Percentiles rank a stretch among this genome's conserved stretches.
These are phyloP conservation scores for Noctua comes DNA, from an alignment of 2,888 invertebrate species.

Conservation along the genomic window DNA sequence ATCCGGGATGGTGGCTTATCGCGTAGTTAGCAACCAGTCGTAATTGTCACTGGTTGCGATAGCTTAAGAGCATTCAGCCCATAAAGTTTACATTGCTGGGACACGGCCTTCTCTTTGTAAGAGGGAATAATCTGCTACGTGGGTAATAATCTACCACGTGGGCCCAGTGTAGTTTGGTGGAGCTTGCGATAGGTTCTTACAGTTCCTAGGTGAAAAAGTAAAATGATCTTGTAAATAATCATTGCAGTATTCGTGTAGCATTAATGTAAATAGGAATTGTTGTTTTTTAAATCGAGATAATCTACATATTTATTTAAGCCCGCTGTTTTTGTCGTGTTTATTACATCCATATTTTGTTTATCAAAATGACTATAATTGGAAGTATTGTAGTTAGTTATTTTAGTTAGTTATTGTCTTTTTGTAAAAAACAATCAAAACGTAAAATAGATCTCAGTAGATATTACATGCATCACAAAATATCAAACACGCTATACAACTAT, in stretches of 20 bases:
- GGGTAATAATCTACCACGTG: not conserved
- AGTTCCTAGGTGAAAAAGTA: not conserved
- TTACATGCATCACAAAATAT: not conserved
- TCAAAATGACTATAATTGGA: not conserved
- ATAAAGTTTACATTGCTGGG: not conserved
- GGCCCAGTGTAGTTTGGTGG: not conserved
- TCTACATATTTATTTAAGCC: not conserved
- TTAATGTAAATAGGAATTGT: not conserved
- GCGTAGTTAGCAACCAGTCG: slow-evolving; percentile 22
- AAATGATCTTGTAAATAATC: not conserved
- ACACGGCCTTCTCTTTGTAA: not conserved
- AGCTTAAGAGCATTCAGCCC: not conserved
- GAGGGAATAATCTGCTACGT: not conserved
- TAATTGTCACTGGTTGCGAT: not conserved
- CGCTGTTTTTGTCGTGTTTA: not conserved
- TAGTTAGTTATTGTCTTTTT: not conserved
- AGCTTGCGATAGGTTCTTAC: not conserved
- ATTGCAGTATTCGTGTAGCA: not conserved
- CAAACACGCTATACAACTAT: not conserved
- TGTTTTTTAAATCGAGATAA: not conserved
- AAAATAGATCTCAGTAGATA: not conserved
- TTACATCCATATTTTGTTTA: not conserved
- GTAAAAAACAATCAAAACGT: not conserved
- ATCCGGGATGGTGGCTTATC: slow-evolving; percentile 32
- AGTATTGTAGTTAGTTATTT: not conserved